These are phyloP conservation scores for Acipenser ruthenus DNA, from an alignment of 2,797 vertebrate species.

Conservation along the genomic window DNA sequence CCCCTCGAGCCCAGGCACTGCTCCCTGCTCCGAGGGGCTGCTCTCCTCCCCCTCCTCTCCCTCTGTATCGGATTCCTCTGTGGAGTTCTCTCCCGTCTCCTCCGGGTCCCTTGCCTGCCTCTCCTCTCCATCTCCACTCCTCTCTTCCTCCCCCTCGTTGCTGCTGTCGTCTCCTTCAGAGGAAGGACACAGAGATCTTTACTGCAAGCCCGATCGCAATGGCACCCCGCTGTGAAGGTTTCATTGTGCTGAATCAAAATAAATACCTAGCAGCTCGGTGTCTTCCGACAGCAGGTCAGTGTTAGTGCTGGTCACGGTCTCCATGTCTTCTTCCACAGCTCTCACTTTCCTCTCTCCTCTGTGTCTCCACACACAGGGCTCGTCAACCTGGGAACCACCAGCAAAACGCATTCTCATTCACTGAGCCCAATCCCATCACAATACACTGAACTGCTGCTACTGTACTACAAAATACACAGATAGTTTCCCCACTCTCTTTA, in stretches of 20 bases:
- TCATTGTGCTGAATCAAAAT: too few species aligned
- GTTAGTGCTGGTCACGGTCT: slow-evolving; percentile 60
- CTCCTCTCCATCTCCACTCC: background rate
- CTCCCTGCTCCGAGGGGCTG: slow-evolving; percentile 39
- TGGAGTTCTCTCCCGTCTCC: slow-evolving; percentile 35
- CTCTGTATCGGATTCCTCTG: slow-evolving; percentile 17
- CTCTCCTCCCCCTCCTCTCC: slow-evolving; percentile 23
- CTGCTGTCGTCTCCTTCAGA: slow-evolving; percentile 55
- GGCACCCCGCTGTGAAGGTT: too few species aligned
- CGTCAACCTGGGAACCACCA: slow-evolving; percentile 70
- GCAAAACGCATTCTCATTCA: too few species aligned
- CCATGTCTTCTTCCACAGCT: slow-evolving; percentile 79
- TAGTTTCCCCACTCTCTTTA: too few species aligned
- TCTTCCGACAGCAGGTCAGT: slow-evolving; percentile 73
- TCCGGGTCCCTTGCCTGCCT: slow-evolving; percentile 13
- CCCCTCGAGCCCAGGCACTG: slow-evolving; percentile 32
- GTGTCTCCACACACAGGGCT: slow-evolving; percentile 82
- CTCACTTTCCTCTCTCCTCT: slow-evolving; percentile 83
- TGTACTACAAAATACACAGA: background rate
- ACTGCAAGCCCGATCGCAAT: too few species aligned
- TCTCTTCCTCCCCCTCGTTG: slow-evolving; percentile 39
- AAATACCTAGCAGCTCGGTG: slow-evolving; percentile 74
- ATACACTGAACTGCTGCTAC: too few species aligned
- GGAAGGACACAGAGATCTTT: background rate
- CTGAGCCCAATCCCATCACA: too few species aligned